Evolutionary conservation across 2,888 invertebrate genomes (phyloP), one percentile per base, ranked within the genome.

Genomic region (Coelopa pilipes): DNA sequence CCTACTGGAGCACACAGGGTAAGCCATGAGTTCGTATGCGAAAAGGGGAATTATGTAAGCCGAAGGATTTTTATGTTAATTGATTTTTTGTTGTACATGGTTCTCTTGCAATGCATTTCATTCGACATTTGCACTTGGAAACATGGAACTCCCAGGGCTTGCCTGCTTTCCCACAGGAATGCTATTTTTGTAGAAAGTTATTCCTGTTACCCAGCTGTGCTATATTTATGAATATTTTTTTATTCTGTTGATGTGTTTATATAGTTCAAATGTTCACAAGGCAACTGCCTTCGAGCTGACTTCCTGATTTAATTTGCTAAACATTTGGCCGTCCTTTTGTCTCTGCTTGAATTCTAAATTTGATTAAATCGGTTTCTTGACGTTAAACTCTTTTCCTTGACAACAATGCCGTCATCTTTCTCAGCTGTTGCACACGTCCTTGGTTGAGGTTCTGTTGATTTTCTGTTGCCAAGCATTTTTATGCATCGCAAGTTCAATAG

Each of bases 1-100:
- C 91, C 92, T 81, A 89, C 94, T 85, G 79, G 92, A 86, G 88
- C 88, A 74, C 89, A 90, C 81, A 89, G 87, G 82, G 87, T 88
- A 83, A 80, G 78, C 50, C 45, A 24, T 70, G 49, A 59, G 19
- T 21, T 50, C 50, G 34, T 57, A 34, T 34, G 34, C 34, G n/a
- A 53, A 50, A 19, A 49, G 49, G 24, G 17, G 34, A 34, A 75
- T 83, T 81, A 80, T 80, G 78, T 80, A 82, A 81, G 79, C 72
- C 70, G 67, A 72, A 74, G 66, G 45, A 49, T 72, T 12, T 60
- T 19, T 57, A 7, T 34, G 34, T 47, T 67, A 55, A 68, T 69
- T 65, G 50, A 72, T 57, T 59, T 12, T 24, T 9, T 45, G 69
- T 65, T 63, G 63, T 15, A 53, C 49, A 49, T 71, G 66, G 24